Evolutionary conservation across 2,888 invertebrate species (phyloP).

Genomic region (Prosapia bicincta): DNA sequence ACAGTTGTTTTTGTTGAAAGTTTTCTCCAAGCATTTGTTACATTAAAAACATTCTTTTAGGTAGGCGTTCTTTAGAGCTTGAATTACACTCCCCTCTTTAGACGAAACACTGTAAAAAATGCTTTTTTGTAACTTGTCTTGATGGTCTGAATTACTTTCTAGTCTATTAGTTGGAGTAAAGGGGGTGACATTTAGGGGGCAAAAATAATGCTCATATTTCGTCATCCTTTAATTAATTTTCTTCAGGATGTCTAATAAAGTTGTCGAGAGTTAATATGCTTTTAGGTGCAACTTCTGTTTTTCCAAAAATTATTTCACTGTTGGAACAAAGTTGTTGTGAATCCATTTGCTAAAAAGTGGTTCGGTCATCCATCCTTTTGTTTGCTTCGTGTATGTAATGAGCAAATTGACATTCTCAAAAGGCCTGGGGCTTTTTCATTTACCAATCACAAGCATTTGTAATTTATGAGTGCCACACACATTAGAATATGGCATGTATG

Average conservation of each 20-base stretch:
- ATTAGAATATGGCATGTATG: constrained; percentile 40
- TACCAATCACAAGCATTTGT: constrained; percentile 5
- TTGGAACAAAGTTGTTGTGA: constrained; percentile 14
- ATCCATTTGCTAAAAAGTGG: constrained; percentile 15
- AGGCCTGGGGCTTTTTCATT: constrained; percentile 12
- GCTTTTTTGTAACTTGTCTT: constrained; percentile 25
- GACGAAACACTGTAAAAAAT: constrained; percentile 20
- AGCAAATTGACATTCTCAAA: constrained; percentile 39
- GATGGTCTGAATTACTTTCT: too few relatives aligned
- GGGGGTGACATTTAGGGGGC: constrained; percentile 17
- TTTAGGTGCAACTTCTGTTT: constrained; percentile 9
- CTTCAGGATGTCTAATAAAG: constrained; percentile 1
- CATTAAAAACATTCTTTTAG: constrained; percentile 20
- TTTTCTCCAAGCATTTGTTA: constrained; percentile 16
- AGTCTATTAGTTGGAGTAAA: constrained; percentile 17
- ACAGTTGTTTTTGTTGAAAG: too few relatives aligned
- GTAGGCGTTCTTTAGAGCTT: constrained; percentile 21
- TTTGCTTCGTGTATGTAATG: constrained; percentile 37
- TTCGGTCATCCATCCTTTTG: constrained; percentile 19
- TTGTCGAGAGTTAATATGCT: constrained; percentile 22
- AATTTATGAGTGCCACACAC: constrained; percentile 38
- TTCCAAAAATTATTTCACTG: constrained; percentile 14
- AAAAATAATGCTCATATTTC: background rate
- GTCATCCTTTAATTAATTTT: background rate
- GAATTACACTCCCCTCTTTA: constrained; percentile 17